These are phyloP conservation scores for Oncorhynchus tshawytscha DNA, from an alignment of 2,113 vertebrate genomes.

Conservation along the genomic window DNA sequence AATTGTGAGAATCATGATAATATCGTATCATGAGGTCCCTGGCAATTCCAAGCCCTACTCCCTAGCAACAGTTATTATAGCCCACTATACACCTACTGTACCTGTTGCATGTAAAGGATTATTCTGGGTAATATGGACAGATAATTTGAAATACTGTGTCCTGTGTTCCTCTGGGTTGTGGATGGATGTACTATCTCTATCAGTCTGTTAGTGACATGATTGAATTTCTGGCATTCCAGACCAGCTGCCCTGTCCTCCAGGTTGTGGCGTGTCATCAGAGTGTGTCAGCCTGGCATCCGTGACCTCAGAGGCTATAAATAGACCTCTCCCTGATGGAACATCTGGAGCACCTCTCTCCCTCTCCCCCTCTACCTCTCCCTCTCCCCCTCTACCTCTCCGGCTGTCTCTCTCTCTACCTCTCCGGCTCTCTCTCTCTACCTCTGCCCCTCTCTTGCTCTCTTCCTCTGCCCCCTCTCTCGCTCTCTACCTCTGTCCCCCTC, in stretches of 20 bases:
- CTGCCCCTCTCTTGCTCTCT: no score
- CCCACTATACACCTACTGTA: no score
- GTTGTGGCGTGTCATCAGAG: slow-evolving; percentile 1
- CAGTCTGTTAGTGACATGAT: not conserved
- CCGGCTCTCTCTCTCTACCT: no score
- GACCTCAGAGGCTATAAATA: slow-evolving; percentile 25
- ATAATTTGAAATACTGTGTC: not conserved
- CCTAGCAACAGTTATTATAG: not conserved
- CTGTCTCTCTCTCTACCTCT: no score
- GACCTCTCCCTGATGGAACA: slow-evolving; percentile 14
- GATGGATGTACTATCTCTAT: not conserved
- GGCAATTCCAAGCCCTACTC: no score
- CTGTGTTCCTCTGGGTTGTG: not conserved
- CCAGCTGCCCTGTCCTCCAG: not conserved
- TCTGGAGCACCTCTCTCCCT: not conserved
- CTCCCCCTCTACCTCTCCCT: no score
- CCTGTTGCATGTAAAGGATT: not conserved
- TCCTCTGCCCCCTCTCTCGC: no score
- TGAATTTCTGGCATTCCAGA: slow-evolving; percentile 1
- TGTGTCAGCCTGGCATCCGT: not conserved
- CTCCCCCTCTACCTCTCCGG: rapidly evolving
- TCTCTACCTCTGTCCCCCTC: no score
- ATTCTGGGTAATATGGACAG: not conserved
- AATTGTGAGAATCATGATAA: no score
- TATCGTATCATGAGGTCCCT: no score